phyloP scores from a whole-genome alignment of 2,113 vertebrate genomes.

The Tylochromis polylepis region DNA sequence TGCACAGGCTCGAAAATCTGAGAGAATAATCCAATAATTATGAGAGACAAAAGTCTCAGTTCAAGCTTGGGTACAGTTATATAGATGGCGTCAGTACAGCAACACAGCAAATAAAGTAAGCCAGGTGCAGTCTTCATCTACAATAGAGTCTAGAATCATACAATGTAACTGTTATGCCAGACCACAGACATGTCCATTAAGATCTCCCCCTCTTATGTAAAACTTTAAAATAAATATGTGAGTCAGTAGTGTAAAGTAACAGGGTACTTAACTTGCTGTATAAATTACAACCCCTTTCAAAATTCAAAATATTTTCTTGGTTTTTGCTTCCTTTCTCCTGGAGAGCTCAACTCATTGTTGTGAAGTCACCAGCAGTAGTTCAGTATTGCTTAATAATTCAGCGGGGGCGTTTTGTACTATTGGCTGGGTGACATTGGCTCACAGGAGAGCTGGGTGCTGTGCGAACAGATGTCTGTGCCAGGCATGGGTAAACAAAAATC shows the following conservation, averaged over 20 bases:
- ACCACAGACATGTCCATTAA: not conserved
- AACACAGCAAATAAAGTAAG: not conserved
- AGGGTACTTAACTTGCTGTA: not conserved
- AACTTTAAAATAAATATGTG: not conserved
- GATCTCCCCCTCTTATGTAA: not conserved
- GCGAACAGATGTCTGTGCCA: constrained; percentile 69
- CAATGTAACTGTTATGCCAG: not conserved
- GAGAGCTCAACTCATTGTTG: not conserved
- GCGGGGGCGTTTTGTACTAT: constrained; percentile 37
- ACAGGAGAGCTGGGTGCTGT: constrained; percentile 50
- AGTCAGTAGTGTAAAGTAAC: not conserved
- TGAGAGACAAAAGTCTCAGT: not conserved
- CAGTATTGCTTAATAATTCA: constrained; percentile 54
- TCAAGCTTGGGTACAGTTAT: not conserved
- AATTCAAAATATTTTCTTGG: not conserved
- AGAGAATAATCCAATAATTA: not conserved
- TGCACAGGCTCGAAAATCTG: not conserved
- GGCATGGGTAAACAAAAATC: constrained; percentile 54
- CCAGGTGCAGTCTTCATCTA: not conserved
- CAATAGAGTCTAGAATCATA: not conserved
- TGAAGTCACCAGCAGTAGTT: constrained; percentile 20
- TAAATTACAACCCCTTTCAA: not conserved
- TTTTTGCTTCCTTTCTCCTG: not conserved
- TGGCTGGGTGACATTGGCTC: constrained; percentile 59
- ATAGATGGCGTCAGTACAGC: not conserved